Conservation (phyloP, 2,888 invertebrate species). For the Aphidius colemani region DNA sequence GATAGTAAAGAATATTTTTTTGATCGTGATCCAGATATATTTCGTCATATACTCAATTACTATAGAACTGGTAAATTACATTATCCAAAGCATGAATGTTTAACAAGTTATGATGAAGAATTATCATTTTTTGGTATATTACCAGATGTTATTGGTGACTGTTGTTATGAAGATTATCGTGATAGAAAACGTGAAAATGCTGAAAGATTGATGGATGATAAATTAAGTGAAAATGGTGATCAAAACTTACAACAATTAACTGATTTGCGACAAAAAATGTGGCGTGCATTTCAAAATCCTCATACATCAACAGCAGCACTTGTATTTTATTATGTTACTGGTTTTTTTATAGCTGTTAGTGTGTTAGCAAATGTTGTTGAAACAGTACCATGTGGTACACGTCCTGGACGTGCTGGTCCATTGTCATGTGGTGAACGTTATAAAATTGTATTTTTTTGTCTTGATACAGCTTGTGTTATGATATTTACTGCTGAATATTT, state of each 20-base stretch:
- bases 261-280: constrained; percentile 93
- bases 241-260: constrained; percentile 87
- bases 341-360: constrained; percentile 99
- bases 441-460: constrained; percentile 97
- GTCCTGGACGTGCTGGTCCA: constrained; percentile 85
- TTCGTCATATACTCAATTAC: constrained; percentile 97
- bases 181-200: constrained; percentile 99
- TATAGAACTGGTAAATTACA: constrained; percentile 99
- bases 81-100: constrained; percentile 98
- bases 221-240: constrained; percentile 89
- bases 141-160: constrained; percentile 96
- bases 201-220: constrained; percentile 97
- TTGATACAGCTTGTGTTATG: constrained; percentile 99
- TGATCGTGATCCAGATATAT: constrained; percentile 98
- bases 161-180: constrained; percentile 99
- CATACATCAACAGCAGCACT: constrained; percentile 98
- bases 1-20: constrained; percentile 98
- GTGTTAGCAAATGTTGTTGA: constrained; percentile 99
- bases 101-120: constrained; percentile 99
- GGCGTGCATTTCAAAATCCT: constrained; percentile 99
- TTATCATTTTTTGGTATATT: constrained; percentile 98
- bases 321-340: constrained; percentile 99
- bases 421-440: constrained; percentile 96
- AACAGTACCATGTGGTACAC: constrained; percentile 90
- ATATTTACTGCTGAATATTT: constrained; percentile 99